phyloP scores from a whole-genome alignment of 1,140 invertebrate species.

The Brachionus rubens region DNA sequence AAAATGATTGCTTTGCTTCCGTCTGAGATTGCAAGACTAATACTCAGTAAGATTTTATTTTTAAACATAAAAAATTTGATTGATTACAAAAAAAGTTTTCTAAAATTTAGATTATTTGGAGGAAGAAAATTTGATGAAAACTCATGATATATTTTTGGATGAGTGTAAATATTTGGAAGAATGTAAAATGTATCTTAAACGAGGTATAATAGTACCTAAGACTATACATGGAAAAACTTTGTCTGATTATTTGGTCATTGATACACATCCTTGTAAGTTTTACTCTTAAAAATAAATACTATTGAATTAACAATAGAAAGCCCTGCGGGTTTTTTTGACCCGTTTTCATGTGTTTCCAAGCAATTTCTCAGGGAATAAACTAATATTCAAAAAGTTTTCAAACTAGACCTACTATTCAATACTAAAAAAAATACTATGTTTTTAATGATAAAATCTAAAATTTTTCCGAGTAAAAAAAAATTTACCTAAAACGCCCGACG shows the following conservation, averaged over 20 bases:
- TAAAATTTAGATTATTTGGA: slow-evolving; percentile 24
- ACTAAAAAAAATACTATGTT: too few relatives aligned
- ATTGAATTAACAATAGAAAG: too few relatives aligned
- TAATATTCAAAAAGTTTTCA: too few relatives aligned
- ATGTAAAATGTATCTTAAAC: slow-evolving; percentile 30
- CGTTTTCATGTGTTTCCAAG: too few relatives aligned
- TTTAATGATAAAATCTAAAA: too few relatives aligned
- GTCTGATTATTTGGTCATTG: slow-evolving; percentile 6
- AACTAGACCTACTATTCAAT: too few relatives aligned
- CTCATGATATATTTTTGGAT: slow-evolving; percentile 18
- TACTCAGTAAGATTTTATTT: slow-evolving; percentile 11
- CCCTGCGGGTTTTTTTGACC: too few relatives aligned
- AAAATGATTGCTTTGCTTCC: slow-evolving; percentile 36
- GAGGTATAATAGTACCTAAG: slow-evolving; percentile 25
- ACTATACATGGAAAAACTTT: slow-evolving; percentile 40
- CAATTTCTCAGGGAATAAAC: too few relatives aligned
- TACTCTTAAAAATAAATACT: neutral
- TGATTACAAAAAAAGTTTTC: too few relatives aligned
- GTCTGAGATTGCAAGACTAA: slow-evolving; percentile 7
- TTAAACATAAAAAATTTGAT: neutral
- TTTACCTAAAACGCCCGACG: too few relatives aligned
- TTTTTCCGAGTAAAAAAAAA: too few relatives aligned
- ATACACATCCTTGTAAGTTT: neutral
- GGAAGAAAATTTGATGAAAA: slow-evolving; percentile 41
- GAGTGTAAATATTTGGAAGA: slow-evolving; percentile 42